A percentile compares a stretch with the other conserved stretches of the same genome.
These are phyloP conservation scores for Anaspis maculata DNA, from an alignment of 2,888 invertebrate species.

Conservation along the genomic window DNA sequence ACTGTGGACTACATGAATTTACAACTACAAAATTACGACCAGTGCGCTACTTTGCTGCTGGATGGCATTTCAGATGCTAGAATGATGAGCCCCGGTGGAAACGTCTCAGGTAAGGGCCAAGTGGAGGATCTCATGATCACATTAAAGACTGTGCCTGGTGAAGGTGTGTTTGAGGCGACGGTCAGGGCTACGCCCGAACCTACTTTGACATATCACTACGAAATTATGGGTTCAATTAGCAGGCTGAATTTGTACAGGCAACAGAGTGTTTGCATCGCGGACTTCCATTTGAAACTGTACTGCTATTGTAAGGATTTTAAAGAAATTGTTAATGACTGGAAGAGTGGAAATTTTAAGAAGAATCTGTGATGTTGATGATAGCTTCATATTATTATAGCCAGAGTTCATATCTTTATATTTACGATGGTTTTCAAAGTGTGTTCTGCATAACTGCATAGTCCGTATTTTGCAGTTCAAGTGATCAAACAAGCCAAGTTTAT, in stretches of 20 bases:
- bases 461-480: no score
- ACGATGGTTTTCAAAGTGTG: no score
- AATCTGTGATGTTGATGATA: no score
- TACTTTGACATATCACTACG: conserved; percentile 23
- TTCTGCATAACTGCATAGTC: no score
- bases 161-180: conserved; percentile 73
- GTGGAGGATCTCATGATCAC: conserved; percentile 57
- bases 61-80: conserved; percentile 57
- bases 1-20: conserved; percentile 59
- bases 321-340: no score
- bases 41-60: conserved; percentile 59
- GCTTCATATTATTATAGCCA: no score
- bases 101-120: conserved; percentile 29
- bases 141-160: conserved; percentile 57
- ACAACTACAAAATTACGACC: conserved; percentile 50
- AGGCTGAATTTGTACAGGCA: conserved; percentile 73
- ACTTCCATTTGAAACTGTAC: conserved; percentile 67
- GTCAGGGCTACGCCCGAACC: conserved; percentile 45
- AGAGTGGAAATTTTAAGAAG: no score
- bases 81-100: conserved; percentile 46
- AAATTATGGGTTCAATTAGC: conserved; percentile 64
- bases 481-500: no score
- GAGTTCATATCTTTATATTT: no score
- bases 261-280: conserved; percentile 68
- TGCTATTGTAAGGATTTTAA: conserved; percentile 63